A percentile compares a stretch with the other conserved stretches of the same genome.
Conservation (phyloP, 2,113 vertebrate genomes). For the zebrafish (Danio rerio) region GRCz12tu NC_133176.1:17608001-17608500, state of each 20-base stretch:
- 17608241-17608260: neutral
- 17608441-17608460: constrained; percentile 21
- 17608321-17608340: neutral
- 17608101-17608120: constrained; percentile 51
- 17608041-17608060: constrained; percentile 49
- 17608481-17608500: neutral
- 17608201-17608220: neutral
- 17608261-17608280: constrained; percentile 40
- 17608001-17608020: constrained; percentile 43
- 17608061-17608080: constrained; percentile 22
- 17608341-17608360: constrained; percentile 2
- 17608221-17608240: neutral
- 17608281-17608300: constrained; percentile 40
- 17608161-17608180: constrained; percentile 33
- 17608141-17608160: constrained; percentile 42
- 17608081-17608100: constrained; percentile 11
- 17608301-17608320: constrained; percentile 32
- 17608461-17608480: neutral
- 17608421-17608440: constrained; percentile 18
- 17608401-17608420: constrained; percentile 35
- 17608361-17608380: neutral
- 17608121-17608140: constrained; percentile 26
- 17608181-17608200: neutral
- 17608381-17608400: constrained; percentile 10
- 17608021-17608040: constrained; percentile 49